phyloP scores from a whole-genome alignment of 2,888 invertebrate genomes.

The Xestobium rufovillosum region DNA sequence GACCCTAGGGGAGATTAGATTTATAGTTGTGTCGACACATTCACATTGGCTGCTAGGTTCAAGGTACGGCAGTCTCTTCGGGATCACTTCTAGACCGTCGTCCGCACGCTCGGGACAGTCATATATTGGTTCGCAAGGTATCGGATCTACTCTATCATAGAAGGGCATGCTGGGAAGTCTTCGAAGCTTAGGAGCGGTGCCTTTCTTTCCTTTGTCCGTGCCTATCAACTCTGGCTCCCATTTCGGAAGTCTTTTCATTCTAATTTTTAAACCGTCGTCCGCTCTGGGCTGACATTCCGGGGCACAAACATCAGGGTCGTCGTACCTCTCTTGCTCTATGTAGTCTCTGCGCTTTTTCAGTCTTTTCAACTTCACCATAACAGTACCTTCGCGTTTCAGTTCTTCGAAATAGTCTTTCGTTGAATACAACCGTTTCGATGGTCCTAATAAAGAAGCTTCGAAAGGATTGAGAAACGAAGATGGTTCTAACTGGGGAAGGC shows the following conservation, averaged over 20 bases:
- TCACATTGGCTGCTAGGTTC: no score
- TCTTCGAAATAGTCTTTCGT: no score
- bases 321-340: neutral
- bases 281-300: conserved; percentile 15
- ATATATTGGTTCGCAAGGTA: neutral
- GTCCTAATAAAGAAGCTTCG: no score
- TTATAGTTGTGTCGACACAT: no score
- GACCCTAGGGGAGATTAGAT: no score
- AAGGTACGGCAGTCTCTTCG: no score
- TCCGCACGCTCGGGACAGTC: neutral
- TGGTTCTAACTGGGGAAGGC: no score
- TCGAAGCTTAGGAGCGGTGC: neutral
- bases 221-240: neutral
- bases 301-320: neutral
- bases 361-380: neutral
- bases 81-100: neutral
- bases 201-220: neutral
- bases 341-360: neutral
- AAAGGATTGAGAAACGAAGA: no score
- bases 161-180: neutral
- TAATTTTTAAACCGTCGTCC: conserved; percentile 17
- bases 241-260: conserved; percentile 9
- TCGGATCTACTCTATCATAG: neutral
- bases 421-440: no score
- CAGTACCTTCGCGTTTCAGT: no score